These are phyloP conservation scores for Stichodactyla helianthus DNA, from an alignment of 64 coral and sea anemone genomes.

Conservation along the genomic window DNA sequence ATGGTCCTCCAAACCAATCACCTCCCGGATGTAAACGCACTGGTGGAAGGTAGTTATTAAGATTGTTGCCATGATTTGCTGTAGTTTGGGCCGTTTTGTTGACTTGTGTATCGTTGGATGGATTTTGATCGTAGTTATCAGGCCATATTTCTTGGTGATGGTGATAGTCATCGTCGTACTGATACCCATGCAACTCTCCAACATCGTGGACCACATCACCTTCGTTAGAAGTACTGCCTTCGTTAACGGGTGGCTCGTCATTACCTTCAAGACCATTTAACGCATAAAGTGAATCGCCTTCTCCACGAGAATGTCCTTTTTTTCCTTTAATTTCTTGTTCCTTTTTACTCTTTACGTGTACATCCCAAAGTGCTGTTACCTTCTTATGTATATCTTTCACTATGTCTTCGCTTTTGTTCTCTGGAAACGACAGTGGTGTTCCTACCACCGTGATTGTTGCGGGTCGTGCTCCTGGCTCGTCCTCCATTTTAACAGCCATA, in stretches of 20 bases:
- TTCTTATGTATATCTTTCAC: not conserved
- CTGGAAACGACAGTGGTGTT: not conserved
- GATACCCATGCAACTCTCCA: not conserved
- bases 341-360: not conserved
- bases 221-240: not conserved
- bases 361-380: not conserved
- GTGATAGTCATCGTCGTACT: not conserved
- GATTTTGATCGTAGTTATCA: not conserved
- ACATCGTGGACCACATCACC: not conserved
- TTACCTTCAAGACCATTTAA: not conserved
- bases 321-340: not conserved
- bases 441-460: conserved; percentile 1
- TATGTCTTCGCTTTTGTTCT: not conserved
- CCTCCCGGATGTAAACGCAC: not conserved
- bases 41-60: not conserved
- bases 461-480: not conserved
- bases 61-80: not conserved
- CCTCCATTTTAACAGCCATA: not conserved
- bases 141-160: not conserved
- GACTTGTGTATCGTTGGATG: not conserved
- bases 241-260: not conserved
- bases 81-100: not conserved
- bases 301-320: not conserved
- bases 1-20: not conserved
- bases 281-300: not conserved